Percentiles rank a stretch among this genome's conserved stretches.
phyloP scores from a whole-genome alignment of 2,888 invertebrate species.

The Atethmia centrago region DNA sequence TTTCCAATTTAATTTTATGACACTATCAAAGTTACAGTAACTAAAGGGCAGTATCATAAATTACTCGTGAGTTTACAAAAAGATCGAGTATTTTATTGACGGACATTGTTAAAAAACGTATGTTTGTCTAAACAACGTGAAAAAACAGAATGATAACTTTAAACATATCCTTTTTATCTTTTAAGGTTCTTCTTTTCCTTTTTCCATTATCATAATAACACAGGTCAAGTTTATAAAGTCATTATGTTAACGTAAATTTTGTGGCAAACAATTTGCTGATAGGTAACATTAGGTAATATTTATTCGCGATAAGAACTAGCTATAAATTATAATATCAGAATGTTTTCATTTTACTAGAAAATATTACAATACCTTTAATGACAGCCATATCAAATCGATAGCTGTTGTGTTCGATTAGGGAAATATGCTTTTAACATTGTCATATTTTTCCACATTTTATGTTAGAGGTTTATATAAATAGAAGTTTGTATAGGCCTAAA shows the following conservation, averaged over 20 bases:
- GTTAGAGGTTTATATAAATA: not conserved
- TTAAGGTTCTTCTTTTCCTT: not conserved
- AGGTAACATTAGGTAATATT: conserved; percentile 40
- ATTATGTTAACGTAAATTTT: conserved; percentile 45
- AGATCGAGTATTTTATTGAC: conserved; percentile 60
- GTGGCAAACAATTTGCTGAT: conserved; percentile 42
- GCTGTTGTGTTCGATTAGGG: conserved; percentile 25
- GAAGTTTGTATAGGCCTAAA: conserved; percentile 48
- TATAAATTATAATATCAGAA: conserved; percentile 56
- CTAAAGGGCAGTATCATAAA: conserved; percentile 64
- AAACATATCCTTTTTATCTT: conserved; percentile 4
- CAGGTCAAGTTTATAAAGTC: conserved; percentile 19
- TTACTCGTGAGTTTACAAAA: conserved; percentile 58
- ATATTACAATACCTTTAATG: conserved; percentile 53
- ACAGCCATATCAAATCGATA: conserved; percentile 49
- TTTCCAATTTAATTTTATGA: conserved; percentile 69
- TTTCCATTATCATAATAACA: not conserved
- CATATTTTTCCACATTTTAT: not conserved
- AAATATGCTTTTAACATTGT: conserved; percentile 34
- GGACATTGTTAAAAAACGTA: conserved; percentile 54
- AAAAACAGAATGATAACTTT: conserved; percentile 21
- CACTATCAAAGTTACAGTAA: conserved; percentile 66
- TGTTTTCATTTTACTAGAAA: conserved; percentile 53
- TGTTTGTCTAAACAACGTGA: conserved; percentile 52
- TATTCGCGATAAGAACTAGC: conserved; percentile 52